phyloP scores from a whole-genome alignment of 2,888 invertebrate species.

The Lochmaea crataegi region DNA sequence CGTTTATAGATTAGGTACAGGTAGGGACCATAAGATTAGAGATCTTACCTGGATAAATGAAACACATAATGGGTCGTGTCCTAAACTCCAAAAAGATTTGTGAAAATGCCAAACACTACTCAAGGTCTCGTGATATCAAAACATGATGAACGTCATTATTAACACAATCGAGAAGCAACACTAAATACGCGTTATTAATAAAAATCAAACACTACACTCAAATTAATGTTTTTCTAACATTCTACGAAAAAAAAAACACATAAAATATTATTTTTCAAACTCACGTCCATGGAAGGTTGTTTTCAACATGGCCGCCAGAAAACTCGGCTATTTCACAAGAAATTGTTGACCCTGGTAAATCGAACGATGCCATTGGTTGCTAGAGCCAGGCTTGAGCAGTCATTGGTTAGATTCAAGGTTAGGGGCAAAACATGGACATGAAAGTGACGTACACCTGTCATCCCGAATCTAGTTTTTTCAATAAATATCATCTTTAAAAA shows the following conservation, averaged over 20 bases:
- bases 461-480: slow-evolving; percentile 27
- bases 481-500: slow-evolving; percentile 4
- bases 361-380: slow-evolving; percentile 61
- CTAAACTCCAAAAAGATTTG: slow-evolving; percentile 57
- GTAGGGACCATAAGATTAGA: neutral
- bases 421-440: slow-evolving; percentile 65
- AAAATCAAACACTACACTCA: slow-evolving; percentile 50
- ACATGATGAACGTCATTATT: slow-evolving; percentile 57
- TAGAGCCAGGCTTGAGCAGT: slow-evolving; percentile 57
- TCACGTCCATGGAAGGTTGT: slow-evolving; percentile 65
- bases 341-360: slow-evolving; percentile 67
- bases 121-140: slow-evolving; percentile 64
- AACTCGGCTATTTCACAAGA: slow-evolving; percentile 67
- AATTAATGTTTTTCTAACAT: slow-evolving; percentile 46
- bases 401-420: slow-evolving; percentile 67
- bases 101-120: slow-evolving; percentile 62
- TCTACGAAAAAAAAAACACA: slow-evolving; percentile 54
- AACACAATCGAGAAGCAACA: slow-evolving; percentile 51
- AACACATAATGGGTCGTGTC: slow-evolving; percentile 61
- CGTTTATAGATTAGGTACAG: neutral
- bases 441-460: slow-evolving; percentile 61
- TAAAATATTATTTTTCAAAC: slow-evolving; percentile 62
- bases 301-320: slow-evolving; percentile 68
- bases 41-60: slow-evolving; percentile 58
- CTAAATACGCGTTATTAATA: slow-evolving; percentile 50